These are phyloP conservation scores for Apantesis nais DNA, from an alignment of 2,888 invertebrate species.

Conservation along the genomic window DNA sequence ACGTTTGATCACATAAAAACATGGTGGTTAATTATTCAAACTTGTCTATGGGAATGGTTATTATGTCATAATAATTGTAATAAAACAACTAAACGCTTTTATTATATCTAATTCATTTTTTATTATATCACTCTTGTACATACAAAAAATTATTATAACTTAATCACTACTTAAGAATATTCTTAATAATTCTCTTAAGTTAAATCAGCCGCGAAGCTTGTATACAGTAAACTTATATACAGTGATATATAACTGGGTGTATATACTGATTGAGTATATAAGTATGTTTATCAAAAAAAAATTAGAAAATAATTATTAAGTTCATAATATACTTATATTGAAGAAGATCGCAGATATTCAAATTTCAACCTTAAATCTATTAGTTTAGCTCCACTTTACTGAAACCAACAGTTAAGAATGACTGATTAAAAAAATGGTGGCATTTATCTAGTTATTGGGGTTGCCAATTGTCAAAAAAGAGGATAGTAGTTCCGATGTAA, in stretches of 20 bases:
- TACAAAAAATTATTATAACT: not conserved
- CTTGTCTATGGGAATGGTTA: not conserved
- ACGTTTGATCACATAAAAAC: not conserved
- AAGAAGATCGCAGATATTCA: too few relatives aligned
- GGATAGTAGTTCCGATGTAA: not conserved
- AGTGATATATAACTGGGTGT: not conserved
- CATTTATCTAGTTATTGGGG: not conserved
- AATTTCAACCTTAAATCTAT: too few relatives aligned
- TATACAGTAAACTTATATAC: not conserved
- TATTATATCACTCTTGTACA: not conserved
- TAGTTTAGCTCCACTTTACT: too few relatives aligned
- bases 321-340: too few relatives aligned
- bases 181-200: not conserved
- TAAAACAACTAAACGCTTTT: not conserved
- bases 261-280: not conserved
- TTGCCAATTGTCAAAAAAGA: not conserved
- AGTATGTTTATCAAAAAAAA: not conserved
- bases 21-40: not conserved
- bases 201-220: not conserved
- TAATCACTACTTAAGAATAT: not conserved
- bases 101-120: not conserved
- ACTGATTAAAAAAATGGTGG: not conserved
- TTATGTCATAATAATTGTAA: not conserved
- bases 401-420: not conserved
- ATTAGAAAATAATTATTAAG: too few relatives aligned